Evolutionary conservation across 2,797 vertebrate species (phyloP), one percentile per base, ranked within the genome.

Genomic region (Eutrigla gurnardus): DNA sequence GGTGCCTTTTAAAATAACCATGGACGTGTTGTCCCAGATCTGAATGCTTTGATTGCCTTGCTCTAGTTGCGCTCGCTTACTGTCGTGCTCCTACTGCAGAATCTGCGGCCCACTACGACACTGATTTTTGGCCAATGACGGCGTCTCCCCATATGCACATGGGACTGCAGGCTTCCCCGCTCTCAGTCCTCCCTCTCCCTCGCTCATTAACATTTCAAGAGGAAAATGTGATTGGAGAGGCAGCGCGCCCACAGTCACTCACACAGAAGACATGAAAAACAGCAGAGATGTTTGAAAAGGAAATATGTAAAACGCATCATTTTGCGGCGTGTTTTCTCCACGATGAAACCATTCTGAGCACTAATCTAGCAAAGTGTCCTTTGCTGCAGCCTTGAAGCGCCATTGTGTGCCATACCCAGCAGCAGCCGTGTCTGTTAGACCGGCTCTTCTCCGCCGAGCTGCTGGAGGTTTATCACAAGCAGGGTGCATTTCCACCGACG

Each of bases 121-220:
- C 80, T 76, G 75, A 5, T 61, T 69, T 58, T 78, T 70, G 64
- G 84, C 84, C 55, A 75, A 53, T 25, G 18, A 61, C 57, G 13
- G 53, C 12, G 6, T 77, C 54, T 59, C 64, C 53, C 67, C 53
- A 77, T 80, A 75, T 84, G 75, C 76, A 73, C 73, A 65, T 17
- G 45, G 67, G 75, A 60, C 69, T 14, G 80, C 78, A 79, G 86
- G 85, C 89, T 42, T 74, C 77, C 72, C 68, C 10, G 43, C 82
- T 80, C 81, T 79, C 76, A 80, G 77, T 75, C 72, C 54, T 4
- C 70, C 62, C 78, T 62, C 63, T 45, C n/a, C 42, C 25, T 74
- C 18, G 25, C 79, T 86, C 72, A 82, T 92, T 82, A 91, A 90
- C 84, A 87, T 91, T 92, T 91, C 70, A 92, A 40, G 75, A 68